phyloP scores from a whole-genome alignment of 2,113 vertebrate species.

The Toxostoma redivivum region DNA sequence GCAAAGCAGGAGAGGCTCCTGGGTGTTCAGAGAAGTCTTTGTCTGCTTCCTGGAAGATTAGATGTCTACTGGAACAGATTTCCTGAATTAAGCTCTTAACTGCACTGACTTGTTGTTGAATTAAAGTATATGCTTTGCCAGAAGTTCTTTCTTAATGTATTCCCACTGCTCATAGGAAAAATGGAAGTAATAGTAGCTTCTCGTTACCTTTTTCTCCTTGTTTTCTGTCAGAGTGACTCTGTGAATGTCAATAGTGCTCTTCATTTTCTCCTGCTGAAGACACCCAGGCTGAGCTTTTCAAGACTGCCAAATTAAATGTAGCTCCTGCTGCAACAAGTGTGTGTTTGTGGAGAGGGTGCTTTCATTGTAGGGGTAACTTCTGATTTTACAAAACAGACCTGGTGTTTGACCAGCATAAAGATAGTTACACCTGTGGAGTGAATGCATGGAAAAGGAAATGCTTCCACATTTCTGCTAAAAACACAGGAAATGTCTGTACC shows the following conservation, averaged over 20 bases:
- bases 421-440: background rate
- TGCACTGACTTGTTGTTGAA: background rate
- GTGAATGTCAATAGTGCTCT: background rate
- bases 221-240: background rate
- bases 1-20: background rate
- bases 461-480: background rate
- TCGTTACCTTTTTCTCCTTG: background rate
- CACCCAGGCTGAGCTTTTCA: background rate
- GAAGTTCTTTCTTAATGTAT: background rate
- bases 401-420: background rate
- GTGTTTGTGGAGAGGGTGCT: too few relatives aligned
- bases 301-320: background rate
- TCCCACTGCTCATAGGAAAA: background rate
- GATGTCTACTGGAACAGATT: background rate
- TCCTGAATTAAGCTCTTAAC: background rate
- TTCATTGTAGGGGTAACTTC: background rate
- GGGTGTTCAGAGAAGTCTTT: background rate
- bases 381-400: background rate
- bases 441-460: background rate
- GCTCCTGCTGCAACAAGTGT: background rate
- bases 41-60: background rate
- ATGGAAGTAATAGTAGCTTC: background rate
- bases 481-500: background rate
- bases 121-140: background rate
- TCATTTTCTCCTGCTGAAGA: background rate